These are phyloP conservation scores for Archips crataeganus DNA, from an alignment of 2,888 invertebrate species.

Conservation along the genomic window DNA sequence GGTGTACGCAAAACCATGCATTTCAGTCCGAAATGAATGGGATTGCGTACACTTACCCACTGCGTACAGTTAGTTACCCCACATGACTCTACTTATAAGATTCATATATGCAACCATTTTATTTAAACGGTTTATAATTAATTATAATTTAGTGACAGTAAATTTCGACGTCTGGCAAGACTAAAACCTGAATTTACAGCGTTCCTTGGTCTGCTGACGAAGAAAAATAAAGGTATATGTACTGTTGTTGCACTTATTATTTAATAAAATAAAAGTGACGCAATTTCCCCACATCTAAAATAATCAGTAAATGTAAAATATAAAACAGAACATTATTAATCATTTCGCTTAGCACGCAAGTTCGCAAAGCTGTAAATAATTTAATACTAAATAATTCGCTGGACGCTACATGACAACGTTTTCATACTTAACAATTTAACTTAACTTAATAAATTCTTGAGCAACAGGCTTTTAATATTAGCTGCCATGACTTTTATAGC, in stretches of 20 bases:
- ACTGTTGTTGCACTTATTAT: not conserved
- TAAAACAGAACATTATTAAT: not conserved
- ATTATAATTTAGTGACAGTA: too few relatives aligned
- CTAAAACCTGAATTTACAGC: too few relatives aligned
- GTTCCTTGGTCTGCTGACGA: not conserved
- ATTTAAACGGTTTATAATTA: too few relatives aligned
- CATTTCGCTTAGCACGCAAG: slow-evolving; percentile 29
- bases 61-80: too few relatives aligned
- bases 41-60: too few relatives aligned
- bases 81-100: too few relatives aligned
- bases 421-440: slow-evolving; percentile 1
- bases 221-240: not conserved
- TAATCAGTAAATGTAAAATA: not conserved
- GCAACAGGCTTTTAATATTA: slow-evolving; percentile 15
- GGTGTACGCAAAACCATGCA: too few relatives aligned
- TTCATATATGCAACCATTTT: too few relatives aligned
- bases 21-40: too few relatives aligned
- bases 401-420: not conserved
- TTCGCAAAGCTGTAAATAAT: slow-evolving; percentile 26
- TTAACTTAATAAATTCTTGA: not conserved
- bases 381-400: slow-evolving; percentile 2
- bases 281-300: not conserved
- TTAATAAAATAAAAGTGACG: not conserved
- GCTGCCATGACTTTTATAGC: not conserved
- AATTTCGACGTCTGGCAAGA: too few relatives aligned